Base-by-base conservation (phyloP, 1,140 invertebrate species). In the Diuraphis noxia region DNA sequence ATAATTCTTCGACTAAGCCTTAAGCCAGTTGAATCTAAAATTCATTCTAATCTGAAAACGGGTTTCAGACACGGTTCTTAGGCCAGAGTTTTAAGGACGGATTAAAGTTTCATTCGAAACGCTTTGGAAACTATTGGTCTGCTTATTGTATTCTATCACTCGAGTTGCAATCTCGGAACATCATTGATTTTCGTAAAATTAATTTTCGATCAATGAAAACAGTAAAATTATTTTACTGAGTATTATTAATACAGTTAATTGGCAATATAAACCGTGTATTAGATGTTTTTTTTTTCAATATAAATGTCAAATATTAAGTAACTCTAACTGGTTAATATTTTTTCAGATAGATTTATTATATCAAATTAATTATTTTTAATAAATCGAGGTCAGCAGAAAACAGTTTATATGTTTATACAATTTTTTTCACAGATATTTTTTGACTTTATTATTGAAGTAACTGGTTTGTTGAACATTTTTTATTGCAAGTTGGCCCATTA, bases 91-190 rank as follows among this genome's bases (percentile, higher is more conserved):
- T 85, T 86, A 92, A 84, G 84, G 56, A 87, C 63, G 81, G 56
- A 92, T 86, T 88, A 92, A 85, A 86, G 52, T 92, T 86, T 92
- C 38, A 63, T 85, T 85, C 9, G 82, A 92, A 56, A 72, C 40
- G 30, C 72, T 92, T 63, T 92, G 23, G 30, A 92, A 86, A 72
- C 34, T 86, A 86, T 49, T 86, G 56, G 86, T 88, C 25, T 88
- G 56, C 52, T 88, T 63, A 63, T 88, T 56, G 34, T 63, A 56
- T 8, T 88, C 25, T 23, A 63, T 88, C 49, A 30, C 86, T 88
- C 43, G 84, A 23, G 43, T 36, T 7, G 10, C 34, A 49, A 88
- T 88, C 23, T 40, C 52, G 2, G 2, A n/a, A 56, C 23, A 30
- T 40, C 46, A 63, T 34, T 40, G 30, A 23, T 30, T 63, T 63